Percentiles rank a stretch among this genome's conserved stretches.
Evolutionary conservation across 2,113 vertebrate species (phyloP).

Genomic region (Calyptomena viridis): DNA sequence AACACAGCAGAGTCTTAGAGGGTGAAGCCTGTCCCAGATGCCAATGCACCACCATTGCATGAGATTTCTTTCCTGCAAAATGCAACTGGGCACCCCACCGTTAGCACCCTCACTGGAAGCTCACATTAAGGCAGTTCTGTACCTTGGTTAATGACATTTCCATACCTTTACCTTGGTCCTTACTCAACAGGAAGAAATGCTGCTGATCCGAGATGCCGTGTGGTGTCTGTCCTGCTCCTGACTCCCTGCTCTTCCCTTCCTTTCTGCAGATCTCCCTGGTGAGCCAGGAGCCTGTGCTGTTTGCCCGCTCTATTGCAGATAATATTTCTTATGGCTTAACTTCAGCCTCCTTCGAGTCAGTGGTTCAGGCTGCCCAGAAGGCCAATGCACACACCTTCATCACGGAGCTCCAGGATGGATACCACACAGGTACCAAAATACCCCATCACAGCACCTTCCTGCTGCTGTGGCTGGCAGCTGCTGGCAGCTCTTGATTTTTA

Average conservation of each 20-base stretch:
- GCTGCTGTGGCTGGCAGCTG: neutral
- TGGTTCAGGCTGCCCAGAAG: conserved; percentile 83
- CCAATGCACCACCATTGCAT: neutral
- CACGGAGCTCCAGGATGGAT: conserved; percentile 82
- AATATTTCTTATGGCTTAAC: conserved; percentile 91
- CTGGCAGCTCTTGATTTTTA: neutral
- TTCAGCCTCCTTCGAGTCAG: conserved; percentile 74
- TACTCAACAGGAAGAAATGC: neutral
- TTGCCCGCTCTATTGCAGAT: conserved; percentile 86
- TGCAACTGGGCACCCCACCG: fast-evolving
- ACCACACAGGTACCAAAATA: conserved; percentile 82
- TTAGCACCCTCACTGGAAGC: neutral
- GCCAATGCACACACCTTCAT: conserved; percentile 91
- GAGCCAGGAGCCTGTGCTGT: conserved; percentile 93
- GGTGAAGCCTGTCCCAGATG: neutral
- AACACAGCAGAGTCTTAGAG: neutral
- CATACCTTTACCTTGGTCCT: fast-evolving
- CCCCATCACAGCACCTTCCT: neutral
- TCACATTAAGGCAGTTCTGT: neutral
- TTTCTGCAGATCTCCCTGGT: conserved; percentile 86
- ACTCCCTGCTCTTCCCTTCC: neutral
- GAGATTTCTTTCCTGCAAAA: neutral
- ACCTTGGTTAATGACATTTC: neutral
- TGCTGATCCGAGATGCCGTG: fast-evolving
- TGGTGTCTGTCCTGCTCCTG: neutral